These are phyloP conservation scores for Discoglossus pictus DNA, from an alignment of 2,797 vertebrate genomes.

Conservation along the genomic window DNA sequence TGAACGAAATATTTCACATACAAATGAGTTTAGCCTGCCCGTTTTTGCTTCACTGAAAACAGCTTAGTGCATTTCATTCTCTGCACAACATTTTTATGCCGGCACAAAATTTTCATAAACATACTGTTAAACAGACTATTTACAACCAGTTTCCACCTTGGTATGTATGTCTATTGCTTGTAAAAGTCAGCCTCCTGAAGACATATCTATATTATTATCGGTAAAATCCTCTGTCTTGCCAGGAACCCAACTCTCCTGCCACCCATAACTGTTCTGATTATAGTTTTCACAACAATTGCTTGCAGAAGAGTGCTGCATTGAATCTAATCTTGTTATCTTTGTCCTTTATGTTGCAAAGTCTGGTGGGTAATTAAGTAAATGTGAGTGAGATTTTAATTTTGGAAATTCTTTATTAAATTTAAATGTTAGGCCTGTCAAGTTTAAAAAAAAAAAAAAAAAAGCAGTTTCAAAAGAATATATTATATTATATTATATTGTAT, in stretches of 20 bases:
- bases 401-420: no score
- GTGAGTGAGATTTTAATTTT: conserved; percentile 18
- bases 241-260: conserved; percentile 48
- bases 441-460: no score
- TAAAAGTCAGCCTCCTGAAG: conserved; percentile 42
- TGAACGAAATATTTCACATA: conserved; percentile 50
- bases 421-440: no score
- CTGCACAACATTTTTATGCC: conserved; percentile 47
- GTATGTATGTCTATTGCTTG: conserved; percentile 36
- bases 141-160: conserved; percentile 25
- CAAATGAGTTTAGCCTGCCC: conserved; percentile 42
- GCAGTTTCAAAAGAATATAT: no score
- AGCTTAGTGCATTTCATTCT: conserved; percentile 37
- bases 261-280: conserved; percentile 35
- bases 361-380: conserved; percentile 44
- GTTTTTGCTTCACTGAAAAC: conserved; percentile 45
- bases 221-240: conserved; percentile 31
- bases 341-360: conserved; percentile 50
- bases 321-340: conserved; percentile 50
- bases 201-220: conserved; percentile 45
- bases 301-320: conserved; percentile 16
- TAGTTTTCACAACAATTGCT: conserved; percentile 42
- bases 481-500: no score
- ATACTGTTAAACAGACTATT: conserved; percentile 34
- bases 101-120: conserved; percentile 46